Evolutionary conservation across 2,888 invertebrate species (phyloP), one percentile per base, ranked within the genome.

Genomic region (Cyclophora punctaria): DNA sequence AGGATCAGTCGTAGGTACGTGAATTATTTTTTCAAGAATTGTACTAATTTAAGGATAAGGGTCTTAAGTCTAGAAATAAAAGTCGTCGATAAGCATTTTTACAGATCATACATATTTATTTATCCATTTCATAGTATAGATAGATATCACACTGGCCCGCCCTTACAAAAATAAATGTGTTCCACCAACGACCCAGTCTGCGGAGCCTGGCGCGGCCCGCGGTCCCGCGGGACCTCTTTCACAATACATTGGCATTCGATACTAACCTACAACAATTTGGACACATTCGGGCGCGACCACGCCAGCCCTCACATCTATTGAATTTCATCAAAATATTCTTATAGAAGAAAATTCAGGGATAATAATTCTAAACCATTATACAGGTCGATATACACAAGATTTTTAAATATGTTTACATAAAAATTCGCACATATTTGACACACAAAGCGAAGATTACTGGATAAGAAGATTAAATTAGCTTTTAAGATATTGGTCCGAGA

Each of bases 41-140:
- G 20, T 20, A 20, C 20, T 20, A 20, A 20, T 20, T 20, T 20
- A 20, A 20, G 20, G 20, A 20, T 20, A 20, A 20, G 20, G 37
- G 0, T 37, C 37, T 46, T 47, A n/a, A 49, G 48, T 48, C 45
- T 7, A 47, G 33, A 74, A 78, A 74, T 80, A 63, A 80, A 80
- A 81, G 59, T 58, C 75, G 48, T 41, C 47, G 35, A 46, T 78
- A 83, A 81, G 83, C 84, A 84, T 83, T 83, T 85, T 88, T 88
- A 86, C 86, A 87, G 88, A 85, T 88, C 85, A 85, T 88, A 89
- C 87, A 88, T 88, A 86, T 87, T 88, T 86, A 88, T 87, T 87
- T 80, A 85, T 87, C 82, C 82, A 83, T 86, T 86, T 87, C 81
- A 85, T 85, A 87, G 82, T 88, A 87, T 82, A 86, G 37, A 37